These are phyloP conservation scores for Rhagium mordax DNA, from an alignment of 2,888 invertebrate species.

Conservation along the genomic window DNA sequence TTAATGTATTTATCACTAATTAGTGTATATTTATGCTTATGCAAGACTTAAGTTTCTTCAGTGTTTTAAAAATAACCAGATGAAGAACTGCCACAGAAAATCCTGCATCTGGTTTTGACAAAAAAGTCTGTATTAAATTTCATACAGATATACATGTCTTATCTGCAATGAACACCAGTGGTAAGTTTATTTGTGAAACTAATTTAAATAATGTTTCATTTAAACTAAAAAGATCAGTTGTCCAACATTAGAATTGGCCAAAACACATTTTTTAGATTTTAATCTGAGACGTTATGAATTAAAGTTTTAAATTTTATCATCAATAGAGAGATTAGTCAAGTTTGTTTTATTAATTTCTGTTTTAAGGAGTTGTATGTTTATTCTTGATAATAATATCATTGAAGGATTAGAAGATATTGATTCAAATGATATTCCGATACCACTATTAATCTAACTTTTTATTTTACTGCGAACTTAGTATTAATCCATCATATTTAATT, in stretches of 20 bases:
- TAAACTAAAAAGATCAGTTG: not conserved
- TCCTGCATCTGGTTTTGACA: conserved; percentile 7
- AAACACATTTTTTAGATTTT: no score
- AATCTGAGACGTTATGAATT: no score
- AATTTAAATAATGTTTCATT: not conserved
- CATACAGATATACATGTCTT: not conserved
- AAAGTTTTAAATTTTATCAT: no score
- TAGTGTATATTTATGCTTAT: not conserved
- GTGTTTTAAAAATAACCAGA: conserved; percentile 2
- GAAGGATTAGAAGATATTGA: not conserved
- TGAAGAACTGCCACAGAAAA: not conserved
- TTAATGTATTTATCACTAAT: not conserved
- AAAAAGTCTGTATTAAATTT: conserved; percentile 7
- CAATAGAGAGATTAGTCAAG: no score
- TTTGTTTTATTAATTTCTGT: no score
- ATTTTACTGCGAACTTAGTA: not conserved
- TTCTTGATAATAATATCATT: not conserved
- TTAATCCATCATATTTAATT: not conserved
- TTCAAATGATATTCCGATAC: not conserved
- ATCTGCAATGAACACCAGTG: not conserved
- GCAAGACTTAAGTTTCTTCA: not conserved
- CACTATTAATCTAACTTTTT: not conserved
- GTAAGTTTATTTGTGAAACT: not conserved
- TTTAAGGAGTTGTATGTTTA: not conserved
- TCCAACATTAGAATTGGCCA: no score